phyloP scores from a whole-genome alignment of 53 echinoderm and acorn worm species.

The Paracentrotus lividus region DNA sequence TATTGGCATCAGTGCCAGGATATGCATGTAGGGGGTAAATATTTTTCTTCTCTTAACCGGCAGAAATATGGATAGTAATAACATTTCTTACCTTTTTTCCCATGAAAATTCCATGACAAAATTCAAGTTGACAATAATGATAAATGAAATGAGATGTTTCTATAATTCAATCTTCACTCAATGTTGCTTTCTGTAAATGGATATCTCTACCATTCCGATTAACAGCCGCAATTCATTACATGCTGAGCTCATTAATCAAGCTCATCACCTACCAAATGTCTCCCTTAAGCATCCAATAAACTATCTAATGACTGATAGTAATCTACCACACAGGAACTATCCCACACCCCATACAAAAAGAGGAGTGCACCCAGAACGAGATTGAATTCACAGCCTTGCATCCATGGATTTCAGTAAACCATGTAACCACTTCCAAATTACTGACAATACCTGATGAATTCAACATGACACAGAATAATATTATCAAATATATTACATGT shows the following conservation, averaged over 20 bases:
- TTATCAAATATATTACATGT: too few species aligned
- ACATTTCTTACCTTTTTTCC: background rate
- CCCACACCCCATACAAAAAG: background rate
- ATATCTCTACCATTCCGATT: background rate
- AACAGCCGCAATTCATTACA: background rate
- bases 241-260: background rate
- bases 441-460: background rate
- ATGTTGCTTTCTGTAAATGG: background rate
- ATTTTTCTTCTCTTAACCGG: too few species aligned
- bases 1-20: too few species aligned
- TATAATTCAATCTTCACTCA: background rate
- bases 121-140: background rate
- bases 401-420: constrained; percentile 18
- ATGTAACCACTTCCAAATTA: constrained; percentile 22
- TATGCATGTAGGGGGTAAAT: too few species aligned
- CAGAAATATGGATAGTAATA: too few species aligned
- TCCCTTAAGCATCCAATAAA: background rate
- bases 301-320: background rate
- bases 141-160: background rate
- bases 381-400: background rate
- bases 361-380: background rate
- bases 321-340: background rate
- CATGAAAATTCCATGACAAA: background rate
- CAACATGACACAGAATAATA: background rate
- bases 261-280: constrained; percentile 8